Conservation (phyloP, 2,888 invertebrate genomes). For the Hyposoter didymator region DNA sequence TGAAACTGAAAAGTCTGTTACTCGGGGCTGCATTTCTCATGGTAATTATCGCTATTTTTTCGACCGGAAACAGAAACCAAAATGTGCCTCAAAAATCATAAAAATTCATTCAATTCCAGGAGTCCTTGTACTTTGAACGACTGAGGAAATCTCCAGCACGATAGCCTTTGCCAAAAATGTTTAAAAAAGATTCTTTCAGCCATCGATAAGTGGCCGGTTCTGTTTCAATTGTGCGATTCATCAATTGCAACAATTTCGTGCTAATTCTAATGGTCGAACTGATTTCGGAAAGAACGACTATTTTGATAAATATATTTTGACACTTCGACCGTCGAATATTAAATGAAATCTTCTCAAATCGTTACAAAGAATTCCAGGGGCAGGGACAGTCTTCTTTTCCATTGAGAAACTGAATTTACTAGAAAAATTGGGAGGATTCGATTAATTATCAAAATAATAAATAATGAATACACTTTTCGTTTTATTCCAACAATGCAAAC, state of each 20-base stretch:
- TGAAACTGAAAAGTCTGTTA: slow-evolving; percentile 91
- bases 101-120: slow-evolving; percentile 82
- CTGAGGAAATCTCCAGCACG: slow-evolving; percentile 72
- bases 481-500: too few species aligned
- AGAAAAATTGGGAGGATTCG: too few species aligned
- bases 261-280: background rate
- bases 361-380: background rate
- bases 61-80: background rate
- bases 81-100: background rate
- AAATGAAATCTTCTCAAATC: background rate
- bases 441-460: too few species aligned
- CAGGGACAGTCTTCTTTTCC: too few species aligned
- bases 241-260: background rate
- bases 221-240: background rate
- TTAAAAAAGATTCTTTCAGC: background rate
- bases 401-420: too few species aligned
- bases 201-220: background rate
- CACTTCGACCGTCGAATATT: background rate
- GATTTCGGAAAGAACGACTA: background rate
- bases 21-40: slow-evolving; percentile 93
- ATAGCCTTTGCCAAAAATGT: slow-evolving; percentile 8
- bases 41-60: slow-evolving; percentile 85
- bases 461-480: too few species aligned
- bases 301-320: background rate
- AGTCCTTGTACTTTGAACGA: slow-evolving; percentile 88